A percentile compares a stretch with the other conserved stretches of the same genome.
These are phyloP conservation scores for Melanotaenia pygmaea DNA, from an alignment of 2,797 vertebrate genomes.

Conservation along the genomic window DNA sequence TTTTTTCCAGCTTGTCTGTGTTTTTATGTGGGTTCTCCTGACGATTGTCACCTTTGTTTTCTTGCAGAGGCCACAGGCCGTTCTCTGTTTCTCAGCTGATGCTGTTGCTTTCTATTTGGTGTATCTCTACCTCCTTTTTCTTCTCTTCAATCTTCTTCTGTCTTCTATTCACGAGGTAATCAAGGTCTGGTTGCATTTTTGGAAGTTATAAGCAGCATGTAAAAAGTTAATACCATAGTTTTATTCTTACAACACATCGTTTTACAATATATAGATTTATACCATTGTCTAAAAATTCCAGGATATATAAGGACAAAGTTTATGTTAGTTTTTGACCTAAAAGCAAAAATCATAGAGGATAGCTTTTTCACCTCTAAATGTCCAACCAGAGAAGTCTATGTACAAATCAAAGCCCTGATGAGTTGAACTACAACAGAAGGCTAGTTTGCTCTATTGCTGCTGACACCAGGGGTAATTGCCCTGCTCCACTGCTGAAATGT, in stretches of 20 bases:
- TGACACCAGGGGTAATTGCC: slow-evolving; percentile 75
- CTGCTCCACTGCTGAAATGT: slow-evolving; percentile 75
- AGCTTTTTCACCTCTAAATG: slow-evolving; percentile 27
- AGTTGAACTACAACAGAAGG: slow-evolving; percentile 59
- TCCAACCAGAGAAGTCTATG: slow-evolving; percentile 48
- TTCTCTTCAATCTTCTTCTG: no score
- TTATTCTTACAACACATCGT: background rate
- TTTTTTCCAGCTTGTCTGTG: no score
- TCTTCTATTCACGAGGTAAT: no score
- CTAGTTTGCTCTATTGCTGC: slow-evolving; percentile 56
- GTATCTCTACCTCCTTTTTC: no score
- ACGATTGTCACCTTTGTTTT: no score
- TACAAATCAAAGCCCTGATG: slow-evolving; percentile 64
- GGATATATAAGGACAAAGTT: background rate
- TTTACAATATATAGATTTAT: background rate
- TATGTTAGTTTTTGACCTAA: background rate
- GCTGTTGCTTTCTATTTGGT: no score
- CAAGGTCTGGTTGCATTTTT: background rate
- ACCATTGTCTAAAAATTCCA: background rate
- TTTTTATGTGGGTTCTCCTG: no score
- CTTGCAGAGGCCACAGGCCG: no score
- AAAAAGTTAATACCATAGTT: background rate
- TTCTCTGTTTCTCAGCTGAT: no score
- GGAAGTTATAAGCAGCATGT: background rate
- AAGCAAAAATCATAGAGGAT: slow-evolving; percentile 1